phyloP scores from a whole-genome alignment of 1,140 invertebrate species.

The Ganaspis sp. region DNA sequence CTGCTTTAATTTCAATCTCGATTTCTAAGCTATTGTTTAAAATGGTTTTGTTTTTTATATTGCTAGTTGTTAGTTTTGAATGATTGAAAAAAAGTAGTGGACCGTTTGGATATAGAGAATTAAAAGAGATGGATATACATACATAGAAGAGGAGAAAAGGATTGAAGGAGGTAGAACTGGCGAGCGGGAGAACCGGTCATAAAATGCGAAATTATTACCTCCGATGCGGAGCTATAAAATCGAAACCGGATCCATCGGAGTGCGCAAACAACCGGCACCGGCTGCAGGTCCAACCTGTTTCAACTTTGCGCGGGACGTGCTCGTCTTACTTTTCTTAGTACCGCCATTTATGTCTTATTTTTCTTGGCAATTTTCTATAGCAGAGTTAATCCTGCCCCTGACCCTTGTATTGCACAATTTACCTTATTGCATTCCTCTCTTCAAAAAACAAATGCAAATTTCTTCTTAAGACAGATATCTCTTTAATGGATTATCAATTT shows the following conservation, averaged over 20 bases:
- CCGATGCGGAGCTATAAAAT: slow-evolving; percentile 66
- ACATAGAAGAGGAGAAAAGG: slow-evolving; percentile 26
- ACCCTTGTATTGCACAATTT: slow-evolving; percentile 15
- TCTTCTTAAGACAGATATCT: not conserved
- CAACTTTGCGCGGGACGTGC: slow-evolving; percentile 23
- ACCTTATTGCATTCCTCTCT: slow-evolving; percentile 3
- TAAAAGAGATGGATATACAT: slow-evolving; percentile 30
- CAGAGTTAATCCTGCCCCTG: slow-evolving; percentile 1
- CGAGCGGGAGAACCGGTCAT: slow-evolving; percentile 52
- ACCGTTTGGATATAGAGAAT: not conserved
- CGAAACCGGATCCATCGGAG: slow-evolving; percentile 64
- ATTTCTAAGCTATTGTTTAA: too few relatives aligned
- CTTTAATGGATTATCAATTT: not conserved
- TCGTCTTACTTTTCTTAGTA: slow-evolving; percentile 30
- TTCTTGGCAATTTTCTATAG: not conserved
- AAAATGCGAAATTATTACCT: slow-evolving; percentile 65
- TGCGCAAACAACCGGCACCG: slow-evolving; percentile 56
- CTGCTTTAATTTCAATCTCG: too few relatives aligned
- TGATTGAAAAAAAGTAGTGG: too few relatives aligned
- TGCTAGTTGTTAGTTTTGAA: too few relatives aligned
- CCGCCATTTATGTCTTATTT: slow-evolving; percentile 12
- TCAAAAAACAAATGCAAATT: not conserved
- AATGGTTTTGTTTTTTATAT: too few relatives aligned
- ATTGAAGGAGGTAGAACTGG: slow-evolving; percentile 41
- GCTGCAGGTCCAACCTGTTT: slow-evolving; percentile 45